Base-by-base conservation (phyloP, 2,888 invertebrate species). In the Oxytorus armatus region DNA sequence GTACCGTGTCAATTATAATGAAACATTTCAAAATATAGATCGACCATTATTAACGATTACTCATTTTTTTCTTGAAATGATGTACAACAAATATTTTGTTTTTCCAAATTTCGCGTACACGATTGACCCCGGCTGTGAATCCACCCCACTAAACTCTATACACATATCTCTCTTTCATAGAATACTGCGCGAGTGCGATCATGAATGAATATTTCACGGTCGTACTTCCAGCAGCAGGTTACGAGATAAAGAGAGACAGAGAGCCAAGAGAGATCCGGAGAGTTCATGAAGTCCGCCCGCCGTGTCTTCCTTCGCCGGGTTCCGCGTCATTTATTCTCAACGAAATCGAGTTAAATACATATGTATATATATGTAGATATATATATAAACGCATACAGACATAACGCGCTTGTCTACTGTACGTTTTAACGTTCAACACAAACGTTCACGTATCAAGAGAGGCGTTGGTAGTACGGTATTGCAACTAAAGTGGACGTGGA, bases 131-230 rank as follows among this genome's bases (percentile, higher is more conserved):
- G 2, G 3, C 29, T 29, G 5, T 29, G 29, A 29, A 29, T 2
- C 29, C 5, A 29, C 29, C 29, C 5, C 29, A 5, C 3, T 29
- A 29, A 29, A 47, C 5, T 47, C 4, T 14, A 47, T 47, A 14
- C 14, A 14, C 47, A 21, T 51, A 21, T 51, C 51, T 51, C 29
- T n/a, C 65, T 25, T 36, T 23, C 14, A 55, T 23, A 42, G 55
- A 55, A 53, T 23, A 44, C 29, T 44, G 44, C 53, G 53, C 61
- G 72, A 70, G 66, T 51, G 53, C 18, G 57, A 77, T 74, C 55
- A 65, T 74, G 74, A 74, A 74, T 74, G 78, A 78, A 78, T 74
- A 68, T 77, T 80, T 80, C 72, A 80, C 61, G 80, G 76, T 76
- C 76, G 68, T 68, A 33, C 36, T 53, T 68, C 80, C 76, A 73